Percentiles rank a stretch among this genome's conserved stretches.
phyloP scores from a whole-genome alignment of 1,140 invertebrate genomes.

The Nasonia longicornis region DNA sequence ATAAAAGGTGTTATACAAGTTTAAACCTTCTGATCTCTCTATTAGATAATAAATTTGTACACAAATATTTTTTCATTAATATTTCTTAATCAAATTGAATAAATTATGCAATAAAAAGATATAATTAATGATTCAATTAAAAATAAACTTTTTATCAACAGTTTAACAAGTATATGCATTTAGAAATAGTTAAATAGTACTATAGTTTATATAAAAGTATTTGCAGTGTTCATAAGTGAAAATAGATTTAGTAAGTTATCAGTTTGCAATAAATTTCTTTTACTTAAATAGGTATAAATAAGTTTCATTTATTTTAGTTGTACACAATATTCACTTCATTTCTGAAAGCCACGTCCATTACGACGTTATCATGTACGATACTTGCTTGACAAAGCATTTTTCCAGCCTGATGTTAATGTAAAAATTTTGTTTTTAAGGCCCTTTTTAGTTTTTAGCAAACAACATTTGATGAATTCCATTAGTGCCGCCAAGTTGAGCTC shows the following conservation, averaged over 20 bases:
- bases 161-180: neutral
- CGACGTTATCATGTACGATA: neutral
- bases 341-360: neutral
- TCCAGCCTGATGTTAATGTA: neutral
- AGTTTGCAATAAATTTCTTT: neutral
- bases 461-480: neutral
- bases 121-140: neutral
- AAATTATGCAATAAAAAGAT: conserved; percentile 11
- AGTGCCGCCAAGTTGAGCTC: conserved; percentile 24
- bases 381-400: neutral
- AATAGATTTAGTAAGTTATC: neutral
- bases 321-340: neutral
- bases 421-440: neutral
- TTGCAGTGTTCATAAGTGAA: neutral
- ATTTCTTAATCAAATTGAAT: neutral
- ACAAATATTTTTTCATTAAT: neutral
- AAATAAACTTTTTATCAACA: neutral
- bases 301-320: neutral
- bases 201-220: neutral
- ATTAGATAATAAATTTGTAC: conserved; percentile 36
- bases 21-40: conserved; percentile 34
- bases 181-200: neutral
- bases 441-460: neutral
- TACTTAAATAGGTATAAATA: neutral
- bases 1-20: conserved; percentile 5